Percentiles rank a stretch among this genome's conserved stretches.
Evolutionary conservation across 2,113 vertebrate species (phyloP).

Genomic region (Corydoras maculifer): DNA sequence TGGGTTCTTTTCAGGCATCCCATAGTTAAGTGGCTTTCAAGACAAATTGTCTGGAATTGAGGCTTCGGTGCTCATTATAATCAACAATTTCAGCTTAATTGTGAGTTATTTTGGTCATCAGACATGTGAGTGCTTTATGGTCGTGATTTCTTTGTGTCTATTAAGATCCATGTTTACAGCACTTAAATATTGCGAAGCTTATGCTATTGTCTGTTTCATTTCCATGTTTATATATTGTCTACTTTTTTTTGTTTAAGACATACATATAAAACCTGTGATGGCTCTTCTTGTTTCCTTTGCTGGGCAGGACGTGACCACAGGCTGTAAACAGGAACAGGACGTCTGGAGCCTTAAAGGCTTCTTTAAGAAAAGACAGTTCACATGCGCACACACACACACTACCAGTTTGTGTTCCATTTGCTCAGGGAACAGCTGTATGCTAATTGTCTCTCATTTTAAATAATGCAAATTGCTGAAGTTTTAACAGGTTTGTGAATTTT

Average conservation of each 20-base stretch:
- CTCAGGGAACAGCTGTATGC: too few species aligned
- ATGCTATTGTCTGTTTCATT: not conserved
- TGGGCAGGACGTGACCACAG: conserved; percentile 1
- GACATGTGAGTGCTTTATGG: not conserved
- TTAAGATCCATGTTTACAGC: not conserved
- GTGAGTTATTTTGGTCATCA: not conserved
- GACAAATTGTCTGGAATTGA: conserved; percentile 1
- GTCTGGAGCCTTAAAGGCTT: not conserved
- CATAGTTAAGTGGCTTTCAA: not conserved
- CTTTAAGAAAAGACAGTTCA: not conserved
- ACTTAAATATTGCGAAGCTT: not conserved
- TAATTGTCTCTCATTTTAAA: too few species aligned
- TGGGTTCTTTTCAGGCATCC: not conserved
- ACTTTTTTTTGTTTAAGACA: not conserved
- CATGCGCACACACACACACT: not conserved
- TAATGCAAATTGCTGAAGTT: too few species aligned
- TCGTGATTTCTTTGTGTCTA: not conserved
- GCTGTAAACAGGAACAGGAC: conserved; percentile 20
- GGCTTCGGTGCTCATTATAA: not conserved
- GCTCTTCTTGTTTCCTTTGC: conserved; percentile 1
- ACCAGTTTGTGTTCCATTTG: not conserved
- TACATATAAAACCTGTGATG: not conserved
- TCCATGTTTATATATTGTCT: not conserved
- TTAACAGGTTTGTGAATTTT: too few species aligned
- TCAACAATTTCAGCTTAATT: not conserved